Evolutionary conservation across 2,888 invertebrate species (phyloP), one percentile per base, ranked within the genome.

Genomic region (Synergus umbraculus): DNA sequence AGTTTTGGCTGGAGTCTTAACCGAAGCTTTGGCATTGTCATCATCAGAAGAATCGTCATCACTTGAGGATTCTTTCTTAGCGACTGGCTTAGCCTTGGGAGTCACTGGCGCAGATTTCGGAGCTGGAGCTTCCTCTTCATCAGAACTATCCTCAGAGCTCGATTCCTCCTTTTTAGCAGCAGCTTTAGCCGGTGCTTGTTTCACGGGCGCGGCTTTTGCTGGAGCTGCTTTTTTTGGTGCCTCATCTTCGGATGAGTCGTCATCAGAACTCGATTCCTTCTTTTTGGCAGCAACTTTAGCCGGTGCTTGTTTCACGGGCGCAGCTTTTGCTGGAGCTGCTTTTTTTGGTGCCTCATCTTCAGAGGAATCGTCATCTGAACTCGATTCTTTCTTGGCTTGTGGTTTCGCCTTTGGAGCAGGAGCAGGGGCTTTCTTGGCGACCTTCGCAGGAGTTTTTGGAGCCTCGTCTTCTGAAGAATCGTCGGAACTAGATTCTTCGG

Each of bases 381-480:
- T 65, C 4, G 81, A 80, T 63, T 80, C 80, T n/a, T 78, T 79
- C 58, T 82, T 83, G 3, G 69, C 66, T 29, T 65, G 54, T n/a
- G 77, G 46, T 66, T 78, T 78, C 44, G 44, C n/a, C 4, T 41
- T 54, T 64, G 65, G 22, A 29, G 3, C 3, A 29, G 29, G 3
- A 29, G 29, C 3, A 29, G 29, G 29, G 29, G 29, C 29, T 29
- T 29, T 81, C 63, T 86, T 87, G 65, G 84, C 64, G 8, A 60
- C 63, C 76, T 78, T 78, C 3, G 76, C 79, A 64, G 60, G 69
- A 49, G 85, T 87, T 77, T 85, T 84, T 41, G 83, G 76, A 15
- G 82, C 67, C 76, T 86, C 85, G 2, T 87, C 85, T 66, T 89
- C 83, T 44, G 82, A 84, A 64, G 83, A 85, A 43, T 92, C 91